These are phyloP conservation scores for Istiophorus platypterus DNA, from an alignment of 2,113 vertebrate genomes.

Conservation along the genomic window DNA sequence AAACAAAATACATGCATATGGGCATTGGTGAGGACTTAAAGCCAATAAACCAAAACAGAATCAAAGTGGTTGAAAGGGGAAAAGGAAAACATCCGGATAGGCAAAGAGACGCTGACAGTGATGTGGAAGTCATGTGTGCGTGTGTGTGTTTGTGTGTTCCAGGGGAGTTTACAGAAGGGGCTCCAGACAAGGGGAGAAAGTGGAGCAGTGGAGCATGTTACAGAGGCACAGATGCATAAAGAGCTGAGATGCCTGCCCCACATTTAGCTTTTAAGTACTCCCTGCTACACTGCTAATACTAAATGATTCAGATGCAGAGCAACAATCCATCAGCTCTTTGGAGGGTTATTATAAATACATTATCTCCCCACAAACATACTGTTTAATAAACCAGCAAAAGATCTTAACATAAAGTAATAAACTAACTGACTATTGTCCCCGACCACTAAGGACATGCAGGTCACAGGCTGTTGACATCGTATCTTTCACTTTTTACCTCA, in stretches of 20 bases:
- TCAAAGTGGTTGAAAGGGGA: neutral
- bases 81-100: constrained; percentile 5
- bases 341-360: constrained; percentile 61
- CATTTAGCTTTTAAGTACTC: constrained; percentile 72
- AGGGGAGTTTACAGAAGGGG: constrained; percentile 20
- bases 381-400: constrained; percentile 3
- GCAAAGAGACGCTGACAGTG: neutral
- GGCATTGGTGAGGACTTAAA: neutral
- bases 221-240: constrained; percentile 73
- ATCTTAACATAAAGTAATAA: neutral
- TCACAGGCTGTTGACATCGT: neutral
- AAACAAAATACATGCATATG: neutral
- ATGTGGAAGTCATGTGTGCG: neutral
- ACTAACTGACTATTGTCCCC: neutral
- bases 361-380: constrained; percentile 1
- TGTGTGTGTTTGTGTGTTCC: constrained; percentile 4
- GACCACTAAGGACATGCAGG: neutral
- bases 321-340: constrained; percentile 64
- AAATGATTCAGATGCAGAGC: constrained; percentile 77
- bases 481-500: neutral
- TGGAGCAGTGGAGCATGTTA: constrained; percentile 72
- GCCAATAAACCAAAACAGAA: neutral
- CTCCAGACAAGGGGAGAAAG: constrained; percentile 54
- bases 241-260: constrained; percentile 66
- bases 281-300: constrained; percentile 58